Percentiles rank a stretch among this genome's conserved stretches.
These are phyloP conservation scores for Sarcophaga variegata DNA, from an alignment of 2,888 invertebrate genomes.

Conservation along the genomic window DNA sequence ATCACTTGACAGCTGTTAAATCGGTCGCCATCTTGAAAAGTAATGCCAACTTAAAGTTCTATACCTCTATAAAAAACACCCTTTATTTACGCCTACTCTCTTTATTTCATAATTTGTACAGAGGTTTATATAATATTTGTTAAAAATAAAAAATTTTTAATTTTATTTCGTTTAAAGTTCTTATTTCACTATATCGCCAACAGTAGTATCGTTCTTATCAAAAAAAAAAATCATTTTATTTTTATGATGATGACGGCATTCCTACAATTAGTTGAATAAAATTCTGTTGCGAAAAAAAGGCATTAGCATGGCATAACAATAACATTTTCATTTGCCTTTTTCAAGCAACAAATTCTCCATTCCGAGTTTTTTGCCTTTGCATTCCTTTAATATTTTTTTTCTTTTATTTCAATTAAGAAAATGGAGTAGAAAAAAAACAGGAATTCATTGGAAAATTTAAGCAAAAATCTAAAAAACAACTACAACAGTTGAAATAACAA, in stretches of 20 bases:
- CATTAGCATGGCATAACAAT: slow-evolving; percentile 75
- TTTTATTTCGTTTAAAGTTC: neutral
- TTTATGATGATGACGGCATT: slow-evolving; percentile 68
- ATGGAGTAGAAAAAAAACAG: neutral
- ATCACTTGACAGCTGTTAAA: no score
- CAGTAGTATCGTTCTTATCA: neutral
- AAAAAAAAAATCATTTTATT: neutral
- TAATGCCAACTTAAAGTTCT: no score
- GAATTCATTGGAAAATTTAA: slow-evolving; percentile 44
- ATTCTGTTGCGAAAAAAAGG: neutral
- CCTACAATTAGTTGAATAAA: slow-evolving; percentile 76
- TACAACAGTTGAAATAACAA: slow-evolving; percentile 5
- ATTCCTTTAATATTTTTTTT: slow-evolving; percentile 36
- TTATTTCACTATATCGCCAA: neutral
- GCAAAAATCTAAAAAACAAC: slow-evolving; percentile 20
- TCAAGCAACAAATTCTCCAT: slow-evolving; percentile 15
- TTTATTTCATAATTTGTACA: no score
- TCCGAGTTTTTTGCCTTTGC: slow-evolving; percentile 21
- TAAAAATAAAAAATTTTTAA: no score
- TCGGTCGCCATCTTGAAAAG: no score
- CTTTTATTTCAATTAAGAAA: neutral
- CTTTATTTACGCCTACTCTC: no score
- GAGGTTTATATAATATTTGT: neutral
- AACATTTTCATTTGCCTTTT: slow-evolving; percentile 69
- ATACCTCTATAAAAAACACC: no score